phyloP scores from a whole-genome alignment of 1,140 invertebrate genomes.

The Orchesella cincta region DNA sequence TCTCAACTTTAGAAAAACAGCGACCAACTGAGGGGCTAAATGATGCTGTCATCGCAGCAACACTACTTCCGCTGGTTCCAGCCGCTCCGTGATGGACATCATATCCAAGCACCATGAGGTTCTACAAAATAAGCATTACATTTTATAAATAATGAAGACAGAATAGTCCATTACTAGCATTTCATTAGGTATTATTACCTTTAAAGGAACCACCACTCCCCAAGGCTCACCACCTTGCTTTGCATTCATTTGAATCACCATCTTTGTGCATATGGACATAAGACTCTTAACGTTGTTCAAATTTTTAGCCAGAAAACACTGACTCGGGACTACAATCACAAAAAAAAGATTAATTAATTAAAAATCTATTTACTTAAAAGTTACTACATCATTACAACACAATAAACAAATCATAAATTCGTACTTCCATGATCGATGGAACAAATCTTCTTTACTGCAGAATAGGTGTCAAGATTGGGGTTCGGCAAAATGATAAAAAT shows the following conservation, averaged over 20 bases:
- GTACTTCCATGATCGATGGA: constrained; percentile 65
- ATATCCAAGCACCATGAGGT: constrained; percentile 85
- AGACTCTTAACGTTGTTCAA: background rate
- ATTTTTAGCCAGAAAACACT: constrained; percentile 9
- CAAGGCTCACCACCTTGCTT: constrained; percentile 86
- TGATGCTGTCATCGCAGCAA: constrained; percentile 78
- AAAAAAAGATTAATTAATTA: constrained; percentile 1
- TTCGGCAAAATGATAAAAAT: constrained; percentile 79
- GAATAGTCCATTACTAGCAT: background rate
- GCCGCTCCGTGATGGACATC: constrained; percentile 81
- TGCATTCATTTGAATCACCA: constrained; percentile 69
- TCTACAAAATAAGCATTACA: constrained; percentile 52
- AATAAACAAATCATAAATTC: background rate
- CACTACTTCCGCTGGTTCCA: constrained; percentile 58
- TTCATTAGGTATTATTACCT: constrained; percentile 41
- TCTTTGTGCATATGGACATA: background rate
- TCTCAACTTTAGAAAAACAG: constrained; percentile 74
- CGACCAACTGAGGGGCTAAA: constrained; percentile 69
- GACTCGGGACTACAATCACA: constrained; percentile 60
- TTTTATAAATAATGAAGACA: constrained; percentile 32
- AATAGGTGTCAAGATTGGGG: constrained; percentile 80
- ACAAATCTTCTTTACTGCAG: constrained; percentile 83
- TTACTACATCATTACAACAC: constrained; percentile 43
- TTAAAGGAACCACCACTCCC: constrained; percentile 69
- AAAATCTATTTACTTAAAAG: constrained; percentile 55